Evolutionary conservation across 2,113 vertebrate genomes (phyloP), one percentile per base, ranked within the genome.

Genomic region (Microtus richardsoni): DNA sequence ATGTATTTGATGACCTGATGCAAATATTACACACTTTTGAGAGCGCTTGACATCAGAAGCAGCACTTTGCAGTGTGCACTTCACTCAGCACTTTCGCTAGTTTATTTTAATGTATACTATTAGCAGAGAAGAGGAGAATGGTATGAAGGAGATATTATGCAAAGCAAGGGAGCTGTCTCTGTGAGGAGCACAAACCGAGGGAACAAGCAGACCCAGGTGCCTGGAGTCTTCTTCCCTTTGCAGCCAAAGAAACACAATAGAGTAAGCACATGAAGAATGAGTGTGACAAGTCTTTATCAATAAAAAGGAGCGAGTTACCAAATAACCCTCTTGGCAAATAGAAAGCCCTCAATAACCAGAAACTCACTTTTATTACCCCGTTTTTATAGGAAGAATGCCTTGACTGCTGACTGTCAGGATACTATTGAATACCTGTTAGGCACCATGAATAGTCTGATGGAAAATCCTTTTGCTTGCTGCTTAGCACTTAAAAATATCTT

Each of bases 1-100:
- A 97, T 95, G 44, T 90, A 97, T 97, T 97, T 96, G 97, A 97
- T 98, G 98, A 97, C 98, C 98, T 93, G 92, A 96, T 97, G 91
- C 96, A 98, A 98, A 98, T 97, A 97, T 96, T 96, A 95, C 30
- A 97, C 95, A 96, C 97, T 96, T 97, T 83, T 84, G 91, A 96
- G 98, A 98, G 94, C 94, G 95, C 96, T 98, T 96, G 96, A 95
- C 97, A 89, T 92, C 93, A 97, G 75, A 97, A 97, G 93, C 93
- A 82, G 94, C 92, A 52, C 94, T 97, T 73, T 75, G 86, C 77
- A 92, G 77, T 28, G 64, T 85, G 91, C 36, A 64, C 96, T 98
- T 98, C 97, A 95, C 93, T 94, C 95, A 88, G 79, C 79, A 84
- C 73, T 52, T 96, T 98, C 97, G 73, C 95, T 97, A 33, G 97